These are phyloP conservation scores for Heliopora coerulea DNA, from an alignment of 92 coral and sea anemone species.

Conservation along the genomic window DNA sequence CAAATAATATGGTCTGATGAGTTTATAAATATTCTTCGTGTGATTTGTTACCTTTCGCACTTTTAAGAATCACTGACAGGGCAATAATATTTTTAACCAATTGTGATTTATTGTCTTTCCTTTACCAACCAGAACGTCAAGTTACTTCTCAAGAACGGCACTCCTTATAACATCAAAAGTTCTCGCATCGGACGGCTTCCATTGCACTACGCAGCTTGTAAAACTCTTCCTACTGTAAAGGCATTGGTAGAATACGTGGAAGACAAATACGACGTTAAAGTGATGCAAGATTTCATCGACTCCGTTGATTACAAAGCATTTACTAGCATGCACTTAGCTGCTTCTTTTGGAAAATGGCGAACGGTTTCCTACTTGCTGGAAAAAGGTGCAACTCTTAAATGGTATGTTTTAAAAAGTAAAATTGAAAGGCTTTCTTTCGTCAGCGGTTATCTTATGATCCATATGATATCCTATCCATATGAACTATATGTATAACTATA, in stretches of 20 bases:
- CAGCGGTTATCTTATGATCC: too few species aligned
- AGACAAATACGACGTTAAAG: neutral
- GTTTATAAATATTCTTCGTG: too few species aligned
- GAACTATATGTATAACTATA: too few species aligned
- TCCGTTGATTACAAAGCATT: constrained; percentile 4
- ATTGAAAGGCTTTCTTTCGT: too few species aligned
- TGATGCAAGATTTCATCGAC: neutral
- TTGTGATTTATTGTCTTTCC: too few species aligned
- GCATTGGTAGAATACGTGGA: constrained; percentile 4
- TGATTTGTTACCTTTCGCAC: too few species aligned
- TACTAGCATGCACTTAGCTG: constrained; percentile 24
- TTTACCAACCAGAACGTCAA: neutral
- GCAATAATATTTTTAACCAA: too few species aligned
- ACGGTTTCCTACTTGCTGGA: constrained; percentile 23
- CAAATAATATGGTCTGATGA: too few species aligned
- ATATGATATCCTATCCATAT: too few species aligned
- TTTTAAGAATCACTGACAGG: too few species aligned
- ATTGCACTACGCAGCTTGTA: constrained; percentile 5
- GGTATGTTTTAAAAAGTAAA: too few species aligned
- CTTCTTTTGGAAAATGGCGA: constrained; percentile 22
- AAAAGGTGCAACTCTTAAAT: constrained; percentile 14
- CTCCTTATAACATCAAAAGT: constrained; percentile 6
- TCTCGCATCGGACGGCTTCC: neutral
- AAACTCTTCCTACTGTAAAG: neutral
- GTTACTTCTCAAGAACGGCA: neutral